These are phyloP conservation scores for Setipinna tenuifilis DNA, from an alignment of 2,797 vertebrate genomes.

Conservation along the genomic window DNA sequence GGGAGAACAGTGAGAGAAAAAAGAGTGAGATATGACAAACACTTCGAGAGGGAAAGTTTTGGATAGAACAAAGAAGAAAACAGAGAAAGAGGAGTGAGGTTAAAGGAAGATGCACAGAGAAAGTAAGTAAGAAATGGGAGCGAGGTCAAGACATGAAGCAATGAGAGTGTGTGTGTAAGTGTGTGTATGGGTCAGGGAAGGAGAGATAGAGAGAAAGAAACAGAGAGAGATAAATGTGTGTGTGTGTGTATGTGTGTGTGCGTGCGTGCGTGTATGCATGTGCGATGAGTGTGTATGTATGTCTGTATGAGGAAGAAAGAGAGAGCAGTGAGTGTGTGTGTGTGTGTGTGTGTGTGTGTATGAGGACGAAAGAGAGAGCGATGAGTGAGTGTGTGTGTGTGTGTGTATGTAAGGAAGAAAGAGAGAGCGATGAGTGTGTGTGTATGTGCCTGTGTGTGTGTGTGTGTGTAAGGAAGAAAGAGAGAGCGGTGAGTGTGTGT, in stretches of 20 bases:
- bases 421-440: neutral
- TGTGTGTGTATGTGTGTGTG: neutral
- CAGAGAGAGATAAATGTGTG: no score
- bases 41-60: no score
- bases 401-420: neutral
- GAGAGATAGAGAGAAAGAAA: neutral
- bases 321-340: no score
- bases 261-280: neutral
- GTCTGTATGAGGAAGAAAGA: neutral
- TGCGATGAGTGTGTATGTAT: neutral
- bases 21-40: no score
- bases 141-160: no score
- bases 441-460: no score
- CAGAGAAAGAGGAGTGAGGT: no score
- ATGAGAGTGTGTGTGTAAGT: no score
- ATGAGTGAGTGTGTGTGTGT: neutral
- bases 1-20: no score
- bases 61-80: no score
- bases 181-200: neutral
- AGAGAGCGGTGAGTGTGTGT: neutral
- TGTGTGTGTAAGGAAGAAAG: neutral
- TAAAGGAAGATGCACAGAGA: no score
- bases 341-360: neutral
- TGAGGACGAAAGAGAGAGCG: neutral
- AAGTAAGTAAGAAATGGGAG: no score